Conservation (phyloP, 64 coral and sea anemone genomes). For the Montipora cactus region DNA sequence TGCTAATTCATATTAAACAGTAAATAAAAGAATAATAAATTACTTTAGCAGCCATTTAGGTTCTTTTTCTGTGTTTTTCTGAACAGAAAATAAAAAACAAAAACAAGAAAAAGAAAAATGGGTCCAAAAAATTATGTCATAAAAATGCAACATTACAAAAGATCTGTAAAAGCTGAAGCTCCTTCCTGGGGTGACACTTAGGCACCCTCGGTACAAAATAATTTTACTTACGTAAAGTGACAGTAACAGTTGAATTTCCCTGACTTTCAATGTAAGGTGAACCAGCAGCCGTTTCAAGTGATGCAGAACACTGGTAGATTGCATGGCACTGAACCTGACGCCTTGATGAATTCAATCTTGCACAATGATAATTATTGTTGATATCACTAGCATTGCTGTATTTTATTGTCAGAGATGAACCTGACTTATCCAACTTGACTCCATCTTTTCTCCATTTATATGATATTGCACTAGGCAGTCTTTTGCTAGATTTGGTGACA, state of each 20-base stretch:
- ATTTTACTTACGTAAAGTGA: not conserved
- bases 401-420: not conserved
- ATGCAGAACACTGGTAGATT: slow-evolving; percentile 2
- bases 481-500: not conserved
- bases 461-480: not conserved
- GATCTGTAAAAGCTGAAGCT: not conserved
- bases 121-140: too few relatives aligned
- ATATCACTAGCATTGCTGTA: not conserved
- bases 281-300: not conserved
- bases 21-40: too few relatives aligned
- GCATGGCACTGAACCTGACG: not conserved
- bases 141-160: too few relatives aligned
- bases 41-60: too few relatives aligned
- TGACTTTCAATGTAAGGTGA: not conserved
- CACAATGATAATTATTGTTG: not conserved
- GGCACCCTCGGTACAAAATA: not conserved
- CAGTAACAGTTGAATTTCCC: not conserved
- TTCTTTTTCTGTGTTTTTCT: too few relatives aligned
- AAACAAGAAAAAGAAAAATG: too few relatives aligned
- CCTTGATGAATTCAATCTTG: not conserved
- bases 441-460: not conserved
- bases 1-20: too few relatives aligned
- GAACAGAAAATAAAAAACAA: too few relatives aligned
- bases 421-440: not conserved
- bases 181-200: too few relatives aligned